phyloP scores from a whole-genome alignment of 2,113 vertebrate species.

The Calcarius ornatus region DNA sequence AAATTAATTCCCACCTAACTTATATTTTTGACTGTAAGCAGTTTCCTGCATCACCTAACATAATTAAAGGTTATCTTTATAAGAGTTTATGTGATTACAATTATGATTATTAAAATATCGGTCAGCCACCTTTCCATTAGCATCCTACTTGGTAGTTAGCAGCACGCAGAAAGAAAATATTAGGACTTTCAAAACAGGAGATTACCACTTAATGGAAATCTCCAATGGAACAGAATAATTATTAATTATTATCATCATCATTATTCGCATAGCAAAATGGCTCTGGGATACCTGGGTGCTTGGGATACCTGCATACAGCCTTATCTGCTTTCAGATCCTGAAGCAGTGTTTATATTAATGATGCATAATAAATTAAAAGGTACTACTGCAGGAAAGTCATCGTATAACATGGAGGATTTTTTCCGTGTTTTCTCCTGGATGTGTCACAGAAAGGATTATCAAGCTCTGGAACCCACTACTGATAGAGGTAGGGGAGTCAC shows the following conservation, averaged over 20 bases:
- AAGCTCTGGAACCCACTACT: background rate
- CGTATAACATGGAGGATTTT: background rate
- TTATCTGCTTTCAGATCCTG: conserved; percentile 57
- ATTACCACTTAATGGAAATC: conserved; percentile 70
- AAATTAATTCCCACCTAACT: conserved; percentile 59
- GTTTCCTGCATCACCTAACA: conserved; percentile 58
- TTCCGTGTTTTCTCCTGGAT: background rate
- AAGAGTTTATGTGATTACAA: conserved; percentile 58
- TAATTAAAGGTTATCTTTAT: conserved; percentile 72
- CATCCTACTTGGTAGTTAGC: conserved; percentile 70
- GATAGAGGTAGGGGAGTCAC: background rate
- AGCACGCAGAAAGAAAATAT: conserved; percentile 77
- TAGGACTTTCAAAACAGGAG: conserved; percentile 73
- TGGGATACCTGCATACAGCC: background rate
- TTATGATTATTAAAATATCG: conserved; percentile 71
- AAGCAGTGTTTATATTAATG: conserved; percentile 45
- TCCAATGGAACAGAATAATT: conserved; percentile 71
- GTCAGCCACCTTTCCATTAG: conserved; percentile 67
- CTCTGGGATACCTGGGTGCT: conserved; percentile 54
- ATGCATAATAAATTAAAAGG: background rate
- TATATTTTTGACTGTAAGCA: conserved; percentile 50
- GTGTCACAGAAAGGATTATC: background rate
- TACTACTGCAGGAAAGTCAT: background rate
- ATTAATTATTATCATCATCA: conserved; percentile 71
- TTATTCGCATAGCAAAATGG: conserved; percentile 60